A percentile compares a stretch with the other conserved stretches of the same genome.
Evolutionary conservation across 2,113 vertebrate species (phyloP).

Genomic region (Pholis gunnellus): DNA sequence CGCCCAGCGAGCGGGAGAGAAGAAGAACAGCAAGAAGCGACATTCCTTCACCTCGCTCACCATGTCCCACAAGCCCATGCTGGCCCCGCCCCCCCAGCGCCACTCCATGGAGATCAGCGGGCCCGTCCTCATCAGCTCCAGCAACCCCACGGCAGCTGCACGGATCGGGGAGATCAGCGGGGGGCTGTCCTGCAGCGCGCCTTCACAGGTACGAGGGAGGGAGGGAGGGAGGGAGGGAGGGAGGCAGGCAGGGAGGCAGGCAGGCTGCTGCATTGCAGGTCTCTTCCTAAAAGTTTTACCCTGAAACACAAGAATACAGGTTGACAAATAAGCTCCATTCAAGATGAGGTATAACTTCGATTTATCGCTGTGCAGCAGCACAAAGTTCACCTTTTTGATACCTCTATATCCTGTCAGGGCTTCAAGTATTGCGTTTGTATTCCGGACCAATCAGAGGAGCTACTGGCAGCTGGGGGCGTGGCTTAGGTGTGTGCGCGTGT

Average conservation of each 20-base stretch:
- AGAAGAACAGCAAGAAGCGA: conserved; percentile 99
- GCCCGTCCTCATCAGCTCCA: conserved; percentile 98
- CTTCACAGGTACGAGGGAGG: conserved; percentile 90
- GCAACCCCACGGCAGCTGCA: conserved; percentile 95
- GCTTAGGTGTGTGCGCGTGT: neutral
- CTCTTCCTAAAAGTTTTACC: neutral
- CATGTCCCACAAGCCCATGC: conserved; percentile 95
- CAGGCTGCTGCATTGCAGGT: neutral
- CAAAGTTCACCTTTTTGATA: no score
- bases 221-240: neutral
- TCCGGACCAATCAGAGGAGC: neutral
- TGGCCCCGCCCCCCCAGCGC: conserved; percentile 92
- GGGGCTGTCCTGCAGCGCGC: conserved; percentile 94
- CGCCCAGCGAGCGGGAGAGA: conserved; percentile 89
- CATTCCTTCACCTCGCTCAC: conserved; percentile 99
- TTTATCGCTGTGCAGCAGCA: neutral
- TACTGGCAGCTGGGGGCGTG: neutral
- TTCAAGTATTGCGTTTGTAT: neutral
- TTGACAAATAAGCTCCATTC: neutral
- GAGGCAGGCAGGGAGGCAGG: neutral
- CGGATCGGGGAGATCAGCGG: conserved; percentile 95
- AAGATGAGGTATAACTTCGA: neutral
- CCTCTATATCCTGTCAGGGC: neutral
- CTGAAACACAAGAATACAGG: neutral
- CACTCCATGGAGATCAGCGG: conserved; percentile 99